Percentiles rank a stretch among this genome's conserved stretches.
Conservation (phyloP, 2,888 invertebrate species). For the Pammene fasciana region DNA sequence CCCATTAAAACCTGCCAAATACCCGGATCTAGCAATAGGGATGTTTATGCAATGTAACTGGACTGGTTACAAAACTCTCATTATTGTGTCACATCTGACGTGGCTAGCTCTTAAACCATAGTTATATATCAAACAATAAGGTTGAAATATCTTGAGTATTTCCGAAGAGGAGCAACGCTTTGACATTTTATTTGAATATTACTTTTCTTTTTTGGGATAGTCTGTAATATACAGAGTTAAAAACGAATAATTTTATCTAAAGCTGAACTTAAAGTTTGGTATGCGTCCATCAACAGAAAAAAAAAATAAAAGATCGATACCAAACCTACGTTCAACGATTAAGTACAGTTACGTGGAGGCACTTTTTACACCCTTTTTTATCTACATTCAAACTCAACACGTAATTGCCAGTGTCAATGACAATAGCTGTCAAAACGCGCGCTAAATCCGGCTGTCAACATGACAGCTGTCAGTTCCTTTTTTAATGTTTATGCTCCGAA, state of each 20-base stretch:
- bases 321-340: neutral
- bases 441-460: conserved; percentile 56
- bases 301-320: conserved; percentile 15
- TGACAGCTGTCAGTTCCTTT: conserved; percentile 62
- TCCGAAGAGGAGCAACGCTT: too few relatives aligned
- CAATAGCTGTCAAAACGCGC: conserved; percentile 59
- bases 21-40: too few relatives aligned
- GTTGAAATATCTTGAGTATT: too few relatives aligned
- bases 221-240: neutral
- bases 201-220: neutral
- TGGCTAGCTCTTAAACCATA: too few relatives aligned
- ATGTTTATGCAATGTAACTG: too few relatives aligned
- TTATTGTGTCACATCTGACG: too few relatives aligned
- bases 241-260: conserved; percentile 2
- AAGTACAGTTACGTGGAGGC: conserved; percentile 33
- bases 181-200: neutral
- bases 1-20: too few relatives aligned
- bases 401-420: conserved; percentile 58
- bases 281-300: neutral
- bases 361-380: conserved; percentile 37
- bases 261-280: neutral
- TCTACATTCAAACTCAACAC: conserved; percentile 36
- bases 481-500: conserved; percentile 19
- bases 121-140: too few relatives aligned
- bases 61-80: too few relatives aligned